Base-by-base conservation (phyloP, 2,888 invertebrate genomes). In the Conus canariensis region DNA sequence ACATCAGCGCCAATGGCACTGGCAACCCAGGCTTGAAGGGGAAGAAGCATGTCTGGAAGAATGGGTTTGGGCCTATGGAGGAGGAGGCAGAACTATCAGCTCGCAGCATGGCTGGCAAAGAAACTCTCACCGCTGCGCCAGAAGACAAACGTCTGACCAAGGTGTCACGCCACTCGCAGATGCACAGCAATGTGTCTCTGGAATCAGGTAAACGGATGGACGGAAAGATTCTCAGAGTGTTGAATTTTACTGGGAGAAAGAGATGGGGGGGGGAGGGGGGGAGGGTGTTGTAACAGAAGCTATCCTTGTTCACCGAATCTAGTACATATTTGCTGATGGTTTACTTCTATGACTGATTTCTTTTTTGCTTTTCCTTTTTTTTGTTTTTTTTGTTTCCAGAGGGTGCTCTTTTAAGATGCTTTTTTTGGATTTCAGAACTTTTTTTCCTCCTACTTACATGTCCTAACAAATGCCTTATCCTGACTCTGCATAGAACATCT, bases 181-280 rank as follows among this genome's bases (percentile, higher is more conserved):
- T 89, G 89, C 89, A 89, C 45, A 89, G 89, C 77, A 89, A 89
- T 30, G 56, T 85, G 10, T 89, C 89, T 58, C 22, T 89, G n/a
- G 85, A 70, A 25, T 89, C 89, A 89, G 89, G 89, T 89, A 45
- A 19, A 25, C 6, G 80, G 74, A 7, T n/a, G 45, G 45, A 45
- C 45, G 45, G 67, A 67, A 14, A 22, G 12, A 7, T 77, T n/a
- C 45, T 45, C 45, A 45, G 45, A 45, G 45, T 45, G 45, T 45
- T 45, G 45, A 45, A 45, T 45, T 45, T 45, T 45, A 4, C 45
- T 45, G 45, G 25, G 74, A 25, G 74, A 77, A 22, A 3, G 0
- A 77, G 74, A 77, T 74, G 74, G 74, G 9, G 22, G n/a, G 74
- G 45, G 45, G 4, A 4, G 4, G 4, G 45, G 4, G 4, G 74